Base-by-base conservation (phyloP, 2,113 vertebrate species). In the Plectropomus leopardus region DNA sequence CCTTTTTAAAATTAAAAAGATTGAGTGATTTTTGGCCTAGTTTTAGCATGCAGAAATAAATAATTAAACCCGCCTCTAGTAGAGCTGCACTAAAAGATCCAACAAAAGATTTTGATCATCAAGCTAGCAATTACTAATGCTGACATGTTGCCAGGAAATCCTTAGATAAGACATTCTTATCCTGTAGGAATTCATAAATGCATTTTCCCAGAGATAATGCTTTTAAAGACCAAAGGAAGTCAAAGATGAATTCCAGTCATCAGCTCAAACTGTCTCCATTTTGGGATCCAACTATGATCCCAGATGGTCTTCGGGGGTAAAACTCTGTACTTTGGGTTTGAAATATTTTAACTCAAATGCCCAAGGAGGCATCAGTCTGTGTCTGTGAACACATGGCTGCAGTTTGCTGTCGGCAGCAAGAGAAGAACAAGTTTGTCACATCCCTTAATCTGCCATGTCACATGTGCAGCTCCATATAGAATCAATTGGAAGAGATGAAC, bases 291-390 rank as follows among this genome's bases (percentile, higher is more conserved):
- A 82, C 58, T 85, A 53, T 78, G 69, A 86, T 86, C 78, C 85
- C 79, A 82, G 82, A 88, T 75, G 74, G 77, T 76, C 53, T 85
- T 66, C 36, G 51, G 82, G 78, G 51, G 51, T 68, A 55, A 76
- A 81, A 48, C 70, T 48, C 51, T 58, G 28, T 30, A 57, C 58
- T 75, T 66, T 53, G 40, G 71, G 44, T 72, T 78, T 85, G 30
- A 84, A 87, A 86, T 85, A 51, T 76, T 80, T 82, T 65, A n/a
- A 84, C 77, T 82, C 24, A 78, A 74, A 79, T 45, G 76, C 87
- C 73, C 36, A 48, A 76, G 65, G 82, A 65, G 48, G 48, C 61
- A 82, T 70, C 55, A 76, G 63, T 74, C 13, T 70, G 72, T 84
- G 77, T 79, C 72, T 72, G 71, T 21, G 36, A 78, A 70, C 78